Conservation (phyloP, 1,140 invertebrate species). For the Ceratina calcarata region DNA sequence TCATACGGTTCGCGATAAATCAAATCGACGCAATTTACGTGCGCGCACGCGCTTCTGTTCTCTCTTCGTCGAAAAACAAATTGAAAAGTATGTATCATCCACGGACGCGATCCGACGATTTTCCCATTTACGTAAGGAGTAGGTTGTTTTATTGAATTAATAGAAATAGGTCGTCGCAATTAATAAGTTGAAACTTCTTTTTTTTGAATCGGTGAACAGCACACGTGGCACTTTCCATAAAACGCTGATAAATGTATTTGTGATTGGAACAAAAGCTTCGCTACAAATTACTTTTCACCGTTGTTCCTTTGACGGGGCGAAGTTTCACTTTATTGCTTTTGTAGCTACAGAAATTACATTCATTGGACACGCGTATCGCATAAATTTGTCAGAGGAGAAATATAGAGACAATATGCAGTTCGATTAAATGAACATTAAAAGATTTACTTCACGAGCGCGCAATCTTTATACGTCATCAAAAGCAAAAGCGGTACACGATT, state of each 20-base stretch:
- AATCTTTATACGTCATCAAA: neutral
- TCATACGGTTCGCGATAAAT: neutral
- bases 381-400: neutral
- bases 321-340: constrained; percentile 2
- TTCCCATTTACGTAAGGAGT: neutral
- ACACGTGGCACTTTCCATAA: neutral
- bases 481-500: constrained; percentile 3
- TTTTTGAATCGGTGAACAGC: neutral
- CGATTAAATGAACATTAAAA: neutral
- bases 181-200: neutral
- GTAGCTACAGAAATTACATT: constrained; percentile 1
- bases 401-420: neutral
- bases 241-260: constrained; percentile 6
- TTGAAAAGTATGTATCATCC: neutral
- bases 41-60: neutral
- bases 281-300: neutral
- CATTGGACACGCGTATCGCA: neutral
- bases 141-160: neutral
- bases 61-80: neutral
- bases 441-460: neutral
- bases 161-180: neutral
- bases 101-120: neutral
- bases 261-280: constrained; percentile 2
- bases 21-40: neutral
- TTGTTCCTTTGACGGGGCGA: neutral